Evolutionary conservation across 2,113 vertebrate genomes (phyloP).

Genomic region (Dicrurus megarhynchus): DNA sequence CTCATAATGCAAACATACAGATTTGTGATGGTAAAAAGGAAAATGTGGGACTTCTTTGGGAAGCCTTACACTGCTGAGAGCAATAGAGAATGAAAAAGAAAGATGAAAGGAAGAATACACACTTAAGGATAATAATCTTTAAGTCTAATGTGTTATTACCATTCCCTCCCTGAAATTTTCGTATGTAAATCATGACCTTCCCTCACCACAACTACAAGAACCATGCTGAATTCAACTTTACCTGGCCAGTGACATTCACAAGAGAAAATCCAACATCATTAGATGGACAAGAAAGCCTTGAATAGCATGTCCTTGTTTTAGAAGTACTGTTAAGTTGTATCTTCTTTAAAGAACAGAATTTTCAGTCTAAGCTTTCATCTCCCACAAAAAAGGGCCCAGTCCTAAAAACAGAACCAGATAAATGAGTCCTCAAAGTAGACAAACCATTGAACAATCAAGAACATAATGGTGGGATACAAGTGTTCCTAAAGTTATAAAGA

Average conservation of each 20-base stretch:
- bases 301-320: background rate
- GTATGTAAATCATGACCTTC: background rate
- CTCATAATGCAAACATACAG: background rate
- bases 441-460: background rate
- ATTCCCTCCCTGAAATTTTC: background rate
- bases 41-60: background rate
- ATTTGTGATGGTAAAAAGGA: background rate
- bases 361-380: background rate
- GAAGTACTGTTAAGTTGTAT: background rate
- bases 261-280: background rate
- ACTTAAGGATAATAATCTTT: background rate
- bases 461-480: background rate
- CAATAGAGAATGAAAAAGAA: background rate
- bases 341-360: background rate
- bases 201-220: background rate
- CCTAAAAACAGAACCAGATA: background rate
- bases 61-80: background rate
- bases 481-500: background rate
- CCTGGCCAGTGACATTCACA: background rate
- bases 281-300: background rate
- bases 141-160: background rate
- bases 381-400: background rate
- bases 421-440: background rate
- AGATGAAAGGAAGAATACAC: background rate
- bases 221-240: background rate